A percentile compares a stretch with the other conserved stretches of the same genome.
Conservation (phyloP, 2,113 vertebrate genomes). For the Catagonus wagneri region DNA sequence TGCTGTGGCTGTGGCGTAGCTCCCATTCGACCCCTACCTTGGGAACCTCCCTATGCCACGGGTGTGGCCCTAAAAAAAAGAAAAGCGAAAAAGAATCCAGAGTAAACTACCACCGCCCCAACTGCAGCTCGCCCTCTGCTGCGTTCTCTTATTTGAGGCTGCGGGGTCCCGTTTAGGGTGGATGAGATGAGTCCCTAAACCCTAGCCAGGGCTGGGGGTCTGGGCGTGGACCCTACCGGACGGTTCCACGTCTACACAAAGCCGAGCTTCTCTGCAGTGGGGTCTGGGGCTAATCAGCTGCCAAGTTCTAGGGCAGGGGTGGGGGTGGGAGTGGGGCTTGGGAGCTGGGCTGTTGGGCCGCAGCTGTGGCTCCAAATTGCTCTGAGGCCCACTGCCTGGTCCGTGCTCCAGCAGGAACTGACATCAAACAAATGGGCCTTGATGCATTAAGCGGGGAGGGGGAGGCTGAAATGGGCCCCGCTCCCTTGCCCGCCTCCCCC, state of each 20-base stretch:
- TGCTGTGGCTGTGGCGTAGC: no score
- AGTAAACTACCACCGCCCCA: background rate
- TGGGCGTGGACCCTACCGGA: background rate
- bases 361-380: slow-evolving; percentile 83
- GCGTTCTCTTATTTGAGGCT: no score
- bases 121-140: background rate
- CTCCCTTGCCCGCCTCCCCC: background rate
- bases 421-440: slow-evolving; percentile 81
- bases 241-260: background rate
- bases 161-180: no score
- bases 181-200: background rate
- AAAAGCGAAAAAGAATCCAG: no score
- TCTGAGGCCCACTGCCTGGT: slow-evolving; percentile 61
- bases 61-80: no score
- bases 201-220: background rate
- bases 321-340: background rate
- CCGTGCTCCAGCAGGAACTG: slow-evolving; percentile 52
- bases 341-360: slow-evolving; percentile 50
- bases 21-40: no score
- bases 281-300: slow-evolving; percentile 3
- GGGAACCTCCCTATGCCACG: no score
- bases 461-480: background rate
- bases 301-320: slow-evolving; percentile 3
- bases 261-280: background rate
- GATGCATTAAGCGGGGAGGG: slow-evolving; percentile 76